Conservation (phyloP, 1,140 invertebrate species). For the Drosophila tropicalis region DNA sequence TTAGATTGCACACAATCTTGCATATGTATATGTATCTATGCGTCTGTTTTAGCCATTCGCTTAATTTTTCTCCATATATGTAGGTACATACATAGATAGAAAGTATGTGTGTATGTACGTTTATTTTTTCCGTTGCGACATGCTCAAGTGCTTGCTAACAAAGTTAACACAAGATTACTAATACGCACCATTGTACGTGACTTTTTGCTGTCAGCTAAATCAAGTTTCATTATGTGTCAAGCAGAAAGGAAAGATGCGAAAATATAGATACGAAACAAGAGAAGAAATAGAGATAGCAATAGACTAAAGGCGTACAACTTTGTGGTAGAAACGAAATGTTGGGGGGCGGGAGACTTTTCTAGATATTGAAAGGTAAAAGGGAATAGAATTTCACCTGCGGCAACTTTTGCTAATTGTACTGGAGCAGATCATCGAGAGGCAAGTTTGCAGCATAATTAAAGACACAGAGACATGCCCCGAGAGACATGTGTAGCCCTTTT, state of each 20-base stretch:
- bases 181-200: conserved; percentile 80
- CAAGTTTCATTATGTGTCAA: conserved; percentile 78
- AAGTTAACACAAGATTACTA: conserved; percentile 80
- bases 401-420: conserved; percentile 73
- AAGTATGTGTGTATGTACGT: background rate
- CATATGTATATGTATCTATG: conserved; percentile 21
- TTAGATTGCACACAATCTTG: conserved; percentile 35
- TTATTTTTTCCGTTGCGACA: conserved; percentile 45
- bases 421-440: conserved; percentile 46
- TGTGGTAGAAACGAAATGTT: conserved; percentile 45
- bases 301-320: conserved; percentile 27
- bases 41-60: conserved; percentile 16
- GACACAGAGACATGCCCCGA: conserved; percentile 61
- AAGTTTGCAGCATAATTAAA: conserved; percentile 78
- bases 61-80: background rate
- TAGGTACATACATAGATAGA: conserved; percentile 1
- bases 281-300: background rate
- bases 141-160: conserved; percentile 73
- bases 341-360: background rate
- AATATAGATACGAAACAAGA: conserved; percentile 27
- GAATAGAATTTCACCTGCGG: conserved; percentile 54
- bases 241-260: conserved; percentile 21
- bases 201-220: conserved; percentile 81
- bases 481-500: background rate
- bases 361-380: too few species aligned